A percentile compares a stretch with the other conserved stretches of the same genome.
Evolutionary conservation across 1,140 invertebrate species (phyloP).

Genomic region (Nomia melanderi): DNA sequence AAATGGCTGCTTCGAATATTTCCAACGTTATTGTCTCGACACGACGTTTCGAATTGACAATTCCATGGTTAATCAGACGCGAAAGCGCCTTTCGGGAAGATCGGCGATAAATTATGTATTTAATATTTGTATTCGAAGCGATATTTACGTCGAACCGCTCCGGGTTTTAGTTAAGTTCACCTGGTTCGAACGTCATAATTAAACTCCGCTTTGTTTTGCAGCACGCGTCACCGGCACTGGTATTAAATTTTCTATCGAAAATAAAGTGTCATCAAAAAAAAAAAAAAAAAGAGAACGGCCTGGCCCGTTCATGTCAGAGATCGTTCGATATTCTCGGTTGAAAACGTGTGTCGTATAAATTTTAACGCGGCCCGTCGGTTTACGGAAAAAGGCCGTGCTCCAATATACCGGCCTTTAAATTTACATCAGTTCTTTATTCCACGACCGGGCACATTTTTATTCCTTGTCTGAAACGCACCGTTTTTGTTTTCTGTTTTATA

Average conservation of each 20-base stretch:
- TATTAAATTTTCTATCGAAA: slow-evolving; percentile 62
- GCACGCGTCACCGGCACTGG: slow-evolving; percentile 46
- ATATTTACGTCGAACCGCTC: background rate
- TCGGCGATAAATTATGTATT: background rate
- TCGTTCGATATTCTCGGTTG: slow-evolving; percentile 55
- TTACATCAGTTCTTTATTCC: slow-evolving; percentile 48
- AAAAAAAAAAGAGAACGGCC: background rate
- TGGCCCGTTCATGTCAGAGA: slow-evolving; percentile 2
- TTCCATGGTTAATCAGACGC: too few species aligned
- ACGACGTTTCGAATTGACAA: too few species aligned
- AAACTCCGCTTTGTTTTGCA: slow-evolving; percentile 43
- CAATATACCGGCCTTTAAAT: slow-evolving; percentile 47
- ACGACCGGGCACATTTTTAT: slow-evolving; percentile 6
- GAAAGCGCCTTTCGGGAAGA: too few species aligned
- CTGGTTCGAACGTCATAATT: slow-evolving; percentile 25
- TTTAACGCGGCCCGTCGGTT: slow-evolving; percentile 52
- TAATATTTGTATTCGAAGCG: background rate
- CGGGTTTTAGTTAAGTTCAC: background rate
- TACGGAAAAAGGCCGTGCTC: slow-evolving; percentile 10
- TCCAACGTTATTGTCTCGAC: too few species aligned
- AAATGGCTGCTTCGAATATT: too few species aligned
- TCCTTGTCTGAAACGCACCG: slow-evolving; percentile 4
- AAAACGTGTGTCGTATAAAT: slow-evolving; percentile 61
- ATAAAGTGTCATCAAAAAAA: slow-evolving; percentile 50
- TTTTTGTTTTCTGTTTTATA: background rate